A percentile compares a stretch with the other conserved stretches of the same genome.
Conservation (phyloP, 2,797 vertebrate species). For the Leucoraja ocellata region DNA sequence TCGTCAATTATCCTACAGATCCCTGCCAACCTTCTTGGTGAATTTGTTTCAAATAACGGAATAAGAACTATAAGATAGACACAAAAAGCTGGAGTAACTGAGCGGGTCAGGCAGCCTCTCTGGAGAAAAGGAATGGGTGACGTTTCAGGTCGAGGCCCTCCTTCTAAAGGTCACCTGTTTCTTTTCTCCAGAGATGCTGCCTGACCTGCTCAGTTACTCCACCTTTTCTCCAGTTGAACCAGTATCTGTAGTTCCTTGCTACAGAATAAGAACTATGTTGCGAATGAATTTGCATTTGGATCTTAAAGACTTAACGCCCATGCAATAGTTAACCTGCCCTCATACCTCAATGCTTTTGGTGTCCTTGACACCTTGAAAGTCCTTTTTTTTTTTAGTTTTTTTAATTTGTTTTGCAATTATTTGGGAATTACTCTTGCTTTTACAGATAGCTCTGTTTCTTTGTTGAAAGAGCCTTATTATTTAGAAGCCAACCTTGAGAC, state of each 20-base stretch:
- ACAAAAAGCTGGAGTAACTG: too few species aligned
- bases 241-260: too few species aligned
- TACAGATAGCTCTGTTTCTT: neutral
- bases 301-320: neutral
- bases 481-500: neutral
- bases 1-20: neutral
- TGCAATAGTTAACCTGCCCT: neutral
- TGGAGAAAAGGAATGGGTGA: too few species aligned
- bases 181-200: too few species aligned
- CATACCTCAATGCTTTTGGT: neutral
- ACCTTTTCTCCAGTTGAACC: too few species aligned
- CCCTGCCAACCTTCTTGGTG: neutral
- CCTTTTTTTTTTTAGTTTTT: neutral
- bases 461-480: neutral
- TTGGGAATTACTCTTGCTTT: neutral
- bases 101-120: too few species aligned
- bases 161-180: too few species aligned
- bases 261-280: neutral
- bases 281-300: neutral
- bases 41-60: neutral
- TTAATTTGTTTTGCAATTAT: neutral
- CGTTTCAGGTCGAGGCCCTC: too few species aligned
- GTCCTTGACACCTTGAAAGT: neutral
- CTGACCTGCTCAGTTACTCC: too few species aligned
- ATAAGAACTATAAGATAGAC: neutral